phyloP scores from a whole-genome alignment of 2,113 vertebrate species.

The Gambusia holbrooki region DNA sequence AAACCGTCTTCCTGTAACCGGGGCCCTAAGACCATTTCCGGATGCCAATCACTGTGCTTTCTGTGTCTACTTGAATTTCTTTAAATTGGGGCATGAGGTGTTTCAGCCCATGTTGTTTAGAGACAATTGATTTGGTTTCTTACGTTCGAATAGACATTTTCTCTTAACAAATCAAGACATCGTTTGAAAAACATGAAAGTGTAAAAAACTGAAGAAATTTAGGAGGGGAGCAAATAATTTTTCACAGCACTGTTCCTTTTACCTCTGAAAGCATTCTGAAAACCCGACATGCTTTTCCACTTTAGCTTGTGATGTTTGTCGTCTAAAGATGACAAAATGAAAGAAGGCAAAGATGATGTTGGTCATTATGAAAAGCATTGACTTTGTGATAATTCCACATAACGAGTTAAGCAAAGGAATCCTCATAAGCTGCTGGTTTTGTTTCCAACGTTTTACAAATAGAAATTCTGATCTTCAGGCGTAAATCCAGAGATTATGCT shows the following conservation, averaged over 20 bases:
- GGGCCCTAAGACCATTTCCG: too few relatives aligned
- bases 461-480: too few relatives aligned
- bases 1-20: too few relatives aligned
- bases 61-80: not conserved
- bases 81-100: not conserved
- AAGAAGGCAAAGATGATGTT: not conserved
- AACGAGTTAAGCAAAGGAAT: not conserved
- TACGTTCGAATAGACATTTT: not conserved
- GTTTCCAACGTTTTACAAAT: not conserved
- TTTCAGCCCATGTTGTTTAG: not conserved
- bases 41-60: not conserved
- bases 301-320: too few relatives aligned
- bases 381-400: not conserved
- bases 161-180: not conserved
- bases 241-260: too few relatives aligned
- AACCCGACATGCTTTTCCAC: too few relatives aligned
- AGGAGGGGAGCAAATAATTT: too few relatives aligned
- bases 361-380: not conserved
- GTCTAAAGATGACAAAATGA: too few relatives aligned
- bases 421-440: not conserved
- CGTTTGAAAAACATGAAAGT: not conserved
- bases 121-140: not conserved
- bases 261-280: too few relatives aligned
- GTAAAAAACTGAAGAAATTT: not conserved
- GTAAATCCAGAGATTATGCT: too few relatives aligned